Percentiles rank a stretch among this genome's conserved stretches.
These are phyloP conservation scores for Philonicus albiceps DNA, from an alignment of 2,888 invertebrate genomes.

Conservation along the genomic window DNA sequence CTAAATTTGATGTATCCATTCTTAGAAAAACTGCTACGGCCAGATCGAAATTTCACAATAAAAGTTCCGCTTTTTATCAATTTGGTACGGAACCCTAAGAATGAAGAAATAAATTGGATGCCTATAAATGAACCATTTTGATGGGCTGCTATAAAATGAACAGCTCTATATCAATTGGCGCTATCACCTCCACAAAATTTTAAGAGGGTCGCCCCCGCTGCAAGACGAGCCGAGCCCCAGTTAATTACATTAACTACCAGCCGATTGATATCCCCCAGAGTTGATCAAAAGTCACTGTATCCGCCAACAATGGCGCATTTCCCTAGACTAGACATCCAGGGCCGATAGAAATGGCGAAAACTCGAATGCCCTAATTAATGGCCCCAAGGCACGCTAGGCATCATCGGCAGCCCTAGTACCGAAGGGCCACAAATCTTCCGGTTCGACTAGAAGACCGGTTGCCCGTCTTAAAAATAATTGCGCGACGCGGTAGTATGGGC, in stretches of 20 bases:
- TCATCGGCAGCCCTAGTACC: not conserved
- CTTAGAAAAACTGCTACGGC: no score
- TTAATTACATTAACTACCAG: conserved; percentile 36
- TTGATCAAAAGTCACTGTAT: conserved; percentile 32
- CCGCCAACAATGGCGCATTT: not conserved
- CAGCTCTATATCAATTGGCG: not conserved
- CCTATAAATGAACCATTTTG: not conserved
- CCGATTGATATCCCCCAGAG: conserved; percentile 15
- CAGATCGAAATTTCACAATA: no score
- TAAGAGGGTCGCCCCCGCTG: not conserved
- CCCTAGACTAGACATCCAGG: not conserved
- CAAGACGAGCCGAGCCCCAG: not conserved
- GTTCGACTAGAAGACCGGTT: not conserved
- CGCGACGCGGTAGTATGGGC: not conserved
- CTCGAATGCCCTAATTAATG: conserved; percentile 24
- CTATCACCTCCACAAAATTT: not conserved
- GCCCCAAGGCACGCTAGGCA: conserved; percentile 23
- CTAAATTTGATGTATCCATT: no score
- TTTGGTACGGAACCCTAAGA: not conserved
- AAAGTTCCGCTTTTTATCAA: no score
- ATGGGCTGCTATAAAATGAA: not conserved
- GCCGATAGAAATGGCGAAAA: conserved; percentile 34
- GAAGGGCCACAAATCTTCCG: not conserved
- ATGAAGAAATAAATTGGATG: not conserved
- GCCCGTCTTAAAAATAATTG: conserved; percentile 31